Percentiles rank a stretch among this genome's conserved stretches.
Conservation (phyloP, 2,797 vertebrate genomes). For the Menidia menidia region DNA sequence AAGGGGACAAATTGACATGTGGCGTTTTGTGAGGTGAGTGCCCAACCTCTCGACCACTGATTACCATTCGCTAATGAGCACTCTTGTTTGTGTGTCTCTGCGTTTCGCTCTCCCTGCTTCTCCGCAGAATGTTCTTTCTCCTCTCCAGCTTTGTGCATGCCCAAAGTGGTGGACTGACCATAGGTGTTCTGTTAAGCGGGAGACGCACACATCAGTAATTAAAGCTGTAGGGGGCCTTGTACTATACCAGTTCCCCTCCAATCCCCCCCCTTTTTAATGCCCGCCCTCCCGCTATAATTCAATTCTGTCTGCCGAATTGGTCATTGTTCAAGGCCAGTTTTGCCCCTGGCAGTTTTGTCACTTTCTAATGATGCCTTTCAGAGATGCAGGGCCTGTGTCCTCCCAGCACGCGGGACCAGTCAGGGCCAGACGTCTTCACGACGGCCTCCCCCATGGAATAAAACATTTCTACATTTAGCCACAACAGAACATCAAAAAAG, state of each 20-base stretch:
- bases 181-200: constrained; percentile 82
- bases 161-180: constrained; percentile 69
- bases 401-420: constrained; percentile 65
- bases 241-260: constrained; percentile 68
- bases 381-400: constrained; percentile 67
- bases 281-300: constrained; percentile 68
- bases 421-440: constrained; percentile 73
- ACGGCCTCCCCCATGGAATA: constrained; percentile 53
- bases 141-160: constrained; percentile 76
- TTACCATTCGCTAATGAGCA: constrained; percentile 89
- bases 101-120: constrained; percentile 56
- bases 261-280: constrained; percentile 58
- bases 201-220: constrained; percentile 86
- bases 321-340: constrained; percentile 83
- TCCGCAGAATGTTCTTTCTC: constrained; percentile 70
- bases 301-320: constrained; percentile 80
- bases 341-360: constrained; percentile 87
- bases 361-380: constrained; percentile 84
- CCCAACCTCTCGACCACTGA: constrained; percentile 80
- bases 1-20: constrained; percentile 84
- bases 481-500: constrained; percentile 39
- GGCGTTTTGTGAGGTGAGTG: constrained; percentile 83
- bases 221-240: constrained; percentile 85
- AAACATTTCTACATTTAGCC: constrained; percentile 50
- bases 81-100: constrained; percentile 65